phyloP scores from a whole-genome alignment of 2,888 invertebrate genomes.

The Tortricodes alternella region DNA sequence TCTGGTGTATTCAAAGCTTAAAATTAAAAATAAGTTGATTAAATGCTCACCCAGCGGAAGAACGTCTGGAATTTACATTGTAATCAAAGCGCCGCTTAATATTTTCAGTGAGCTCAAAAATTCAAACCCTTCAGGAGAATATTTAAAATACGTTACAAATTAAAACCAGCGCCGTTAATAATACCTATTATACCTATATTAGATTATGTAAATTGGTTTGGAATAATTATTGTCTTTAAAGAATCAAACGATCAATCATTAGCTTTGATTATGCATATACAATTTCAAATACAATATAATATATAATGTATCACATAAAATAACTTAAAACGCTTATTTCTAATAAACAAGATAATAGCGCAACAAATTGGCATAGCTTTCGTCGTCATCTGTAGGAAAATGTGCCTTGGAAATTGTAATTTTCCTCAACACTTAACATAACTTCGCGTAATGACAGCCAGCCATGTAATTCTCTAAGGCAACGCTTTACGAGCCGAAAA shows the following conservation, averaged over 20 bases:
- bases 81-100: background rate
- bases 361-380: background rate
- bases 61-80: slow-evolving; percentile 13
- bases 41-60: slow-evolving; percentile 5
- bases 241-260: too few relatives aligned
- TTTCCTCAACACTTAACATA: slow-evolving; percentile 19
- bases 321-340: too few relatives aligned
- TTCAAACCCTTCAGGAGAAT: slow-evolving; percentile 13
- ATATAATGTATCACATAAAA: too few relatives aligned
- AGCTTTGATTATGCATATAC: too few relatives aligned
- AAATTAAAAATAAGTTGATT: slow-evolving; percentile 9
- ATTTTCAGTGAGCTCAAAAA: slow-evolving; percentile 14
- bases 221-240: too few relatives aligned
- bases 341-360: too few relatives aligned
- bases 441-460: background rate
- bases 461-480: too few relatives aligned
- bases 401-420: background rate
- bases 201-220: too few relatives aligned
- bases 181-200: too few relatives aligned
- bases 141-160: background rate
- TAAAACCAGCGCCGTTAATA: background rate
- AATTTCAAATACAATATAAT: too few relatives aligned
- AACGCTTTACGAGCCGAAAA: too few relatives aligned
- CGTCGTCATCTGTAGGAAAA: background rate
- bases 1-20: background rate